Conservation (phyloP, 2,888 invertebrate genomes). For the Graphium colonna region DNA sequence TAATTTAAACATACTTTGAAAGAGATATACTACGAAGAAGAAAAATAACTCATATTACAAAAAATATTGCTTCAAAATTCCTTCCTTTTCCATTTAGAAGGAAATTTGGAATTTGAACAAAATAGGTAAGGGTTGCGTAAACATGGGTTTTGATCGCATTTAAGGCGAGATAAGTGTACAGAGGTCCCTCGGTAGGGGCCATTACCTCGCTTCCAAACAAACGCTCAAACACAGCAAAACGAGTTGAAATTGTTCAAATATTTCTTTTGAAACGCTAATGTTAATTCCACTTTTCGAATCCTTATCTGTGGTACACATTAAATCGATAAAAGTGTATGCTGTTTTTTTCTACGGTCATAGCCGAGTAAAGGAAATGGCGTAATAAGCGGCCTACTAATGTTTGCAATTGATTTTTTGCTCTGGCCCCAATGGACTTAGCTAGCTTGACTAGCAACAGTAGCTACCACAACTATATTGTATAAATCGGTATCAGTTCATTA, state of each 20-base stretch:
- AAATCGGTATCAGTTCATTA: neutral
- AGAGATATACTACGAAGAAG: no score
- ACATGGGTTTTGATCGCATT: no score
- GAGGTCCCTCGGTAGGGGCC: no score
- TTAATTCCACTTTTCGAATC: constrained; percentile 13
- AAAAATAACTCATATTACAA: no score
- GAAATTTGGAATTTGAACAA: no score
- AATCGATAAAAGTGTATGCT: constrained; percentile 13
- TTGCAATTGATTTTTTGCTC: constrained; percentile 15
- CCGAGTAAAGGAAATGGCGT: constrained; percentile 17
- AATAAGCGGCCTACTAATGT: constrained; percentile 14
- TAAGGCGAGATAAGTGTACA: no score
- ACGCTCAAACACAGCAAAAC: no score
- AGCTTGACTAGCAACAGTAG: constrained; percentile 7
- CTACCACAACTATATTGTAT: constrained; percentile 4
- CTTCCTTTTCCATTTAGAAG: no score
- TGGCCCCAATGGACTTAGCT: constrained; percentile 4
- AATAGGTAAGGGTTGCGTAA: no score
- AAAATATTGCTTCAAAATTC: no score
- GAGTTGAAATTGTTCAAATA: neutral
- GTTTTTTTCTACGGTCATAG: constrained; percentile 13
- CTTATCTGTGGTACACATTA: constrained; percentile 17
- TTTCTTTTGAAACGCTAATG: neutral
- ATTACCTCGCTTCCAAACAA: no score
- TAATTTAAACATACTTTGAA: no score